Evolutionary conservation across 2,797 vertebrate species (phyloP).

Genomic region (Limnodromus scolopaceus): DNA sequence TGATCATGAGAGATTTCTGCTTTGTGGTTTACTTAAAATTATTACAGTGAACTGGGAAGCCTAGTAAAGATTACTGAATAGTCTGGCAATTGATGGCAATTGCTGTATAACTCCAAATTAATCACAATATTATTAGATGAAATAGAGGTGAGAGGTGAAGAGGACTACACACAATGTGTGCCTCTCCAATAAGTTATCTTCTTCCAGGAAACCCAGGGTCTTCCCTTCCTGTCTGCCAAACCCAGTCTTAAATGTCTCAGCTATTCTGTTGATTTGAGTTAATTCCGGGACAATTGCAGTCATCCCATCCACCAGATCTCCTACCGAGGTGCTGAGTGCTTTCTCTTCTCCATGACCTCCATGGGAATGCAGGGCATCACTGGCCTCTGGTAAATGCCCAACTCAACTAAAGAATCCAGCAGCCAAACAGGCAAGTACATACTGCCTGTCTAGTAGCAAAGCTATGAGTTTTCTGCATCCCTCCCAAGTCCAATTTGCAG

Average conservation of each 20-base stretch:
- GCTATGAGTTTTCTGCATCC: neutral
- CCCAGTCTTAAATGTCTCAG: neutral
- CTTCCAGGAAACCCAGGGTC: neutral
- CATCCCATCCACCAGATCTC: neutral
- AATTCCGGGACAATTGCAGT: slow-evolving; percentile 19
- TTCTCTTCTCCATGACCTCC: neutral
- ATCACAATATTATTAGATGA: neutral
- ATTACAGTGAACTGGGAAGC: neutral
- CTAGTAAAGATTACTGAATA: neutral
- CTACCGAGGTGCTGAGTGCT: neutral
- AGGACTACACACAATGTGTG: neutral
- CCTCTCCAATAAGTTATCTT: neutral
- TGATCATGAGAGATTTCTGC: neutral
- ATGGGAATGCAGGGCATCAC: neutral
- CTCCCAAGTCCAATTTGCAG: neutral
- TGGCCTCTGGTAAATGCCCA: neutral
- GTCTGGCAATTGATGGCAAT: neutral
- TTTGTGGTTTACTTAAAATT: neutral
- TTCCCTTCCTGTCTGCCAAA: neutral
- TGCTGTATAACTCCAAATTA: neutral
- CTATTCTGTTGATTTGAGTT: slow-evolving; percentile 6
- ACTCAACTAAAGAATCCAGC: neutral
- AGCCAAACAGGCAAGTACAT: neutral
- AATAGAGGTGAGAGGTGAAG: neutral
- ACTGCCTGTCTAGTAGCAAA: neutral